Evolutionary conservation across 2,888 invertebrate genomes (phyloP), one percentile per base, ranked within the genome.

Genomic region (Pachymerium ferrugineum): DNA sequence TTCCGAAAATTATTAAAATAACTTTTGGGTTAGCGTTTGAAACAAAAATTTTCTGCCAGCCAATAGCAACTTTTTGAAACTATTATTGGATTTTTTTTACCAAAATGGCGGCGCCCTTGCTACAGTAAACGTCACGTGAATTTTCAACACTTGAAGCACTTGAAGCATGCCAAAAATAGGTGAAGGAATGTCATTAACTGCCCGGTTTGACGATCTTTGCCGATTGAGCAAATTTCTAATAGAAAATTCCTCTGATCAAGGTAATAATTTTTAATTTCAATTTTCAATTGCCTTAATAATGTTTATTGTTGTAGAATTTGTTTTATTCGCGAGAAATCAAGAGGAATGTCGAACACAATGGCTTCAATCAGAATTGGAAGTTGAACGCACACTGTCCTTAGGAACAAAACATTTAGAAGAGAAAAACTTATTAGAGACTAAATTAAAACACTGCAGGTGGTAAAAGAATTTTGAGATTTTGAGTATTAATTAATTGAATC

Each of bases 361-460:
- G 88, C 82, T 87, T 0, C 85, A 87, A 0, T 87, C 90, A 0
- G 88, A 90, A 38, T 85, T 87, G 6, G 93, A 94, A 80, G 88
- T 90, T n/a, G 85, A 86, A 54, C 85, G 90, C 0, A 85, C 93
- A 22, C 90, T 90, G 78, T 84, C 86, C 0, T 88, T 89, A 78
- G 82, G 93, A 29, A 89, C 91, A 76, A 87, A 88, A 72, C 87
- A 90, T 3, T 87, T 90, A 38, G 86, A 88, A 22, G 90, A 91
- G 69, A 88, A 90, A 74, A 86, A 88, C 4, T 89, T 90, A 78
- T 86, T 92, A 78, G 92, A 94, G 79, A 88, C 89, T 3, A 92
- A 93, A 81, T 86, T 95, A 76, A 89, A 89, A 78, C 90, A 91
- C 81, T 38, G 71, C 42, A 71, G 71, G 70, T 70, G 14, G 3